phyloP scores from a whole-genome alignment of 2,797 vertebrate species.

The Cuniculus paca region DNA sequence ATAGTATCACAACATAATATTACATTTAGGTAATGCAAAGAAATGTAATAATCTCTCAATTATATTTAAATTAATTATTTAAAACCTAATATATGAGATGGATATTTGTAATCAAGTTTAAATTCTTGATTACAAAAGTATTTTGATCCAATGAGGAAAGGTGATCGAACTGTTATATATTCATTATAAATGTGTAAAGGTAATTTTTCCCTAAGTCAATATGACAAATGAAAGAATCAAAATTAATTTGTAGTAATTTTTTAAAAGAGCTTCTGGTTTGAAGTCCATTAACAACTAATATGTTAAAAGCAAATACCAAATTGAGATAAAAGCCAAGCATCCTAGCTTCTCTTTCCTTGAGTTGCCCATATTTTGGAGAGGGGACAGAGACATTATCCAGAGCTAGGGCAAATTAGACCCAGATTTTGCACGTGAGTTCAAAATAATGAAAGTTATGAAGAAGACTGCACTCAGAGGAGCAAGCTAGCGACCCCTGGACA shows the following conservation, averaged over 20 bases:
- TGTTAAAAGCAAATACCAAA: slow-evolving; percentile 35
- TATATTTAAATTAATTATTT: slow-evolving; percentile 60
- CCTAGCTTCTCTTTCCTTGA: slow-evolving; percentile 31
- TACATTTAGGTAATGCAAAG: slow-evolving; percentile 45
- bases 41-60: slow-evolving; percentile 33
- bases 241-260: slow-evolving; percentile 46
- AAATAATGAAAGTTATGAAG: slow-evolving; percentile 20
- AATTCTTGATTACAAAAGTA: slow-evolving; percentile 68
- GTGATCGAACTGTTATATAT: slow-evolving; percentile 37
- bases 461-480: slow-evolving; percentile 8
- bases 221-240: slow-evolving; percentile 65
- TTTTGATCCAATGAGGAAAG: slow-evolving; percentile 50
- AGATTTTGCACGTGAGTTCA: slow-evolving; percentile 17
- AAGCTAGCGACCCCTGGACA: not conserved
- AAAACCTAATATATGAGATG: slow-evolving; percentile 35
- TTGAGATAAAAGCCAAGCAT: slow-evolving; percentile 62
- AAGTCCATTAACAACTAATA: slow-evolving; percentile 23
- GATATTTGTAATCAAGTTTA: slow-evolving; percentile 47
- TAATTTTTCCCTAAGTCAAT: slow-evolving; percentile 44
- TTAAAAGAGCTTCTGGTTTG: not conserved
- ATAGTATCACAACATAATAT: slow-evolving; percentile 1
- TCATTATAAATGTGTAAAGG: slow-evolving; percentile 12
- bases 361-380: not conserved
- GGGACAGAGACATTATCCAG: not conserved
- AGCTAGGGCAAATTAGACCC: not conserved